Evolutionary conservation across 2,888 invertebrate genomes (phyloP), one percentile per base, ranked within the genome.

Genomic region (Automeris io): DNA sequence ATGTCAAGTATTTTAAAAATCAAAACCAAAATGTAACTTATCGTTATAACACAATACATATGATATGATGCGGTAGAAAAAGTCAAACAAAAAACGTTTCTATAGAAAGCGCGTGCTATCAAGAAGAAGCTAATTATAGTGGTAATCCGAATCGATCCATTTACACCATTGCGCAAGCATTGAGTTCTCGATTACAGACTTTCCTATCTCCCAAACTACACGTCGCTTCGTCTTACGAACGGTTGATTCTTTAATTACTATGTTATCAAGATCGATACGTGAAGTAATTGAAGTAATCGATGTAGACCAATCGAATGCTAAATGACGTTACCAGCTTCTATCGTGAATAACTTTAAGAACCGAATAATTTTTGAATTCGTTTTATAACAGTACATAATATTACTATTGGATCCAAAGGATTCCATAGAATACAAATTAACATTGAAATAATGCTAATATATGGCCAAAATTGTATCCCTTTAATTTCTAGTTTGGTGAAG

Each of bases 141-240:
- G 57, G 69, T 74, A 74, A 77, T 73, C 67, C 60, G 61, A 76
- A 73, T 74, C 71, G 71, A 79, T 79, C 76, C 70, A 72, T 75
- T 78, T 77, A 69, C 62, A 67, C 67, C 62, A 78, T 76, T 79
- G 72, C 70, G 69, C 70, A 77, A 82, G 66, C 67, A 61, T 64
- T 65, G 61, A 57, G 55, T 65, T 72, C 68, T 78, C 74, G 70
- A 77, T 79, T 79, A 71, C 72, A 65, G 70, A 61, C 65, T 60
- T 54, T 61, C 62, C 70, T 70, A n/a, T n/a, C n/a, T n/a, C n/a
- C n/a, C n/a, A n/a, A n/a, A n/a, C n/a, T n/a, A n/a, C n/a, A n/a
- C n/a, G n/a, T n/a, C n/a, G n/a, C n/a, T n/a, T n/a, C n/a, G 72
- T 76, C 70, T 65, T 70, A 65, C 68, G 60, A 61, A 53, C 53